Base-by-base conservation (phyloP, 2,113 vertebrate genomes). In the Blennius ocellaris region DNA sequence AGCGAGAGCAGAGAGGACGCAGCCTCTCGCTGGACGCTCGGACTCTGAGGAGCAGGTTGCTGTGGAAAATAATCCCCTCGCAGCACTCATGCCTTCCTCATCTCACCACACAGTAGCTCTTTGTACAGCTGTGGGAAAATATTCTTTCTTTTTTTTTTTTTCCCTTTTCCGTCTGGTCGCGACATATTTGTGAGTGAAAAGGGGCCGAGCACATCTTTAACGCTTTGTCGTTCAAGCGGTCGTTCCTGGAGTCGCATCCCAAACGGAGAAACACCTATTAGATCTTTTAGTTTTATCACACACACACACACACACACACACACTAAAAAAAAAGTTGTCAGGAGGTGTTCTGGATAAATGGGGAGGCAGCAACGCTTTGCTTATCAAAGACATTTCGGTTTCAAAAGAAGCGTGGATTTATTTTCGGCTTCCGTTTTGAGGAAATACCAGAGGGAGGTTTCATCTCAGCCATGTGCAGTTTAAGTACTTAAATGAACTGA, bases 101-200 rank as follows among this genome's bases (percentile, higher is more conserved):
- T 78, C 68, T 59, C 1, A 6, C 49, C 71, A 80, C 65, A 91
- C 85, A 88, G 85, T 63, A 69, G 78, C 63, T 87, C 87, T 92
- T 91, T 91, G 88, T 92, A 51, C 36, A 62, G 61, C 69, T 36
- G 56, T 72, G 51, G 78, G 78, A 81, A 85, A 86, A 76, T 84
- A 76, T 76, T 72, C 58, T 55, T 64, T 56, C 53, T 73, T 56
- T 47, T 59, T 10, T 43, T 62, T 50, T 47, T 17, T 36, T 48
- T 54, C 21, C 4, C 21, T 4, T 30, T 44, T 14, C 38, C 56
- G 52, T 60, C 50, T 54, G 56, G 38, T 43, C 65, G 56, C 51
- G 50, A 82, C 58, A 68, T 64, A 58, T 83, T 86, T 76, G 57
- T 76, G 67, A 16, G 21, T 51, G n/a, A 44, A 44, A 14, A n/a